Percentiles rank a stretch among this genome's conserved stretches.
Conservation (phyloP, 2,797 vertebrate species). For the Cephalopachus bancanus region DNA sequence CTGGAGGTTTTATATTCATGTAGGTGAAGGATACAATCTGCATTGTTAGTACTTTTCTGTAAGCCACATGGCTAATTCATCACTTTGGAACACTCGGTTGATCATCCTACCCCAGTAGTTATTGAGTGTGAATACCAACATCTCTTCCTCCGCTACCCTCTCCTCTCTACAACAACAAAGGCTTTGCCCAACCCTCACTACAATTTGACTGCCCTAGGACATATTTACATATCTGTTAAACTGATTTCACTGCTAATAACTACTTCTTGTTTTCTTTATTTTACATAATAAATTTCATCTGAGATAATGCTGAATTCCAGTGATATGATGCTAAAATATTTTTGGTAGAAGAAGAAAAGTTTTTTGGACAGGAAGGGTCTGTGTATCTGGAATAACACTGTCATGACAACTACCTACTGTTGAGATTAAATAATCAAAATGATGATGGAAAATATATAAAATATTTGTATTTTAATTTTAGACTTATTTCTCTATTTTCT, state of each 20-base stretch:
- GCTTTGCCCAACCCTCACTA: neutral
- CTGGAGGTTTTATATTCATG: neutral
- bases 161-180: neutral
- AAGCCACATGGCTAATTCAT: neutral
- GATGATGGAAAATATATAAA: neutral
- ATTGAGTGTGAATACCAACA: neutral
- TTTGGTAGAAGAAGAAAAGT: neutral
- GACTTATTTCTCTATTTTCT: neutral
- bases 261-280: neutral
- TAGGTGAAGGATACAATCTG: neutral
- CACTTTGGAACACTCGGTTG: neutral
- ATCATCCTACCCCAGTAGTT: neutral
- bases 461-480: neutral
- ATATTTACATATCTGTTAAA: neutral
- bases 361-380: neutral
- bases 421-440: neutral
- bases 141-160: neutral
- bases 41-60: neutral
- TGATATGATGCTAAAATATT: neutral
- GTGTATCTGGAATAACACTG: neutral
- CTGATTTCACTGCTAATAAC: neutral
- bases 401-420: neutral
- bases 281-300: neutral
- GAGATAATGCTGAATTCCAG: neutral
- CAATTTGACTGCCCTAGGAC: neutral